These are phyloP conservation scores for Gastracanthus pulcherrimus DNA, from an alignment of 2,888 invertebrate genomes.

Conservation along the genomic window DNA sequence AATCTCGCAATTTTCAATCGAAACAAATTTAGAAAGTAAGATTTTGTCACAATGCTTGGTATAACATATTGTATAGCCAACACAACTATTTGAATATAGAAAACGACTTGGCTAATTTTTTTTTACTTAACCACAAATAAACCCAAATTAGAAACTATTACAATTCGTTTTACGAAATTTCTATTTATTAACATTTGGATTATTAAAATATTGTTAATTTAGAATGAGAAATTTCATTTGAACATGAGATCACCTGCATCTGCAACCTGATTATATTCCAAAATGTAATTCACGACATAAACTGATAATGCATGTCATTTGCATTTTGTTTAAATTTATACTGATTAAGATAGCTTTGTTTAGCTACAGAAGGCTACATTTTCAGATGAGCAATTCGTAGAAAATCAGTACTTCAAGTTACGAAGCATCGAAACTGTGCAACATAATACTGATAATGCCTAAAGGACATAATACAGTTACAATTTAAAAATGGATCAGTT, in stretches of 20 bases:
- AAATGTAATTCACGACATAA: not conserved
- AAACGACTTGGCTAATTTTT: not conserved
- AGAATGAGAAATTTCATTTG: too few relatives aligned
- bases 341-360: not conserved
- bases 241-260: not conserved
- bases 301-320: not conserved
- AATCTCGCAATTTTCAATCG: not conserved
- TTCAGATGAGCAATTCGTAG: too few relatives aligned
- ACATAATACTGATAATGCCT: too few relatives aligned
- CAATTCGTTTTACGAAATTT: too few relatives aligned
- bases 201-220: too few relatives aligned
- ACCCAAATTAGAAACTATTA: too few relatives aligned
- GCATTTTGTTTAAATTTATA: not conserved
- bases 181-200: too few relatives aligned
- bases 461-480: too few relatives aligned
- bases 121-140: too few relatives aligned
- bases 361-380: not conserved
- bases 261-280: not conserved
- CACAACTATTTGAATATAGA: not conserved
- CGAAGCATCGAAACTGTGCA: too few relatives aligned
- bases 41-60: not conserved
- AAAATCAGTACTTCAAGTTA: too few relatives aligned
- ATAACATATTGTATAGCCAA: not conserved
- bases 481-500: too few relatives aligned
- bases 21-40: conserved; percentile 2